Base-by-base conservation (phyloP, 2,888 invertebrate species). In the Volucella zonaria region DNA sequence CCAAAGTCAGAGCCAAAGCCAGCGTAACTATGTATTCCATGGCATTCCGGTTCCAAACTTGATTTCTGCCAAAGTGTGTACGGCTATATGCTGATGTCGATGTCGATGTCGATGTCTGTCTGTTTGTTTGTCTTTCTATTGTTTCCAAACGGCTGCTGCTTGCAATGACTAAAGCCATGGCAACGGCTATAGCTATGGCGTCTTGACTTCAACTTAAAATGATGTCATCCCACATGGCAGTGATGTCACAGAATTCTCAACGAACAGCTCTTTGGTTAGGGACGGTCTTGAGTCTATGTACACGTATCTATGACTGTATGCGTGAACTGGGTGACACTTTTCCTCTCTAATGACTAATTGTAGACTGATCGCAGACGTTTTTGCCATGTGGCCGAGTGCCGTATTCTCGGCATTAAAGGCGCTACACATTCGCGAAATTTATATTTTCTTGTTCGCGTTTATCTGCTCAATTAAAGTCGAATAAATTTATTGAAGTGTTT, bases 111-210 rank as follows among this genome's bases (percentile, higher is more conserved):
- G n/a, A n/a, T 77, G 45, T 23, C 45, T 45, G 68, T 51, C 70
- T 67, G 62, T 77, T 80, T 81, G 71, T 75, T 79, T 80, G 85
- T 73, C 68, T 74, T 80, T 85, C 81, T 85, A 81, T 81, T 85
- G 85, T 85, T 76, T 81, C 81, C 67, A 54, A 67, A 45, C 70
- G 47, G 4, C 43, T 31, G 4, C 6, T 31, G 6, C 31, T 31
- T 4, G 31, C 4, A 31, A 31, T 31, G 31, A 31, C 4, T 31
- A 31, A 4, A 31, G 31, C 31, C 31, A 31, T 2, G 31, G 31
- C 31, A 31, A 31, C 31, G 6, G 31, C 31, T 31, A 31, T 31
- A 6, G 31, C 4, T 8, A 18, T 43, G 54, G 43, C n/a, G 51
- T 23, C 11, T 38, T 12, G 38, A 52, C 59, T 54, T 64, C 40